Evolutionary conservation across 1,140 invertebrate species (phyloP).

Genomic region (Asbolus verrucosus): DNA sequence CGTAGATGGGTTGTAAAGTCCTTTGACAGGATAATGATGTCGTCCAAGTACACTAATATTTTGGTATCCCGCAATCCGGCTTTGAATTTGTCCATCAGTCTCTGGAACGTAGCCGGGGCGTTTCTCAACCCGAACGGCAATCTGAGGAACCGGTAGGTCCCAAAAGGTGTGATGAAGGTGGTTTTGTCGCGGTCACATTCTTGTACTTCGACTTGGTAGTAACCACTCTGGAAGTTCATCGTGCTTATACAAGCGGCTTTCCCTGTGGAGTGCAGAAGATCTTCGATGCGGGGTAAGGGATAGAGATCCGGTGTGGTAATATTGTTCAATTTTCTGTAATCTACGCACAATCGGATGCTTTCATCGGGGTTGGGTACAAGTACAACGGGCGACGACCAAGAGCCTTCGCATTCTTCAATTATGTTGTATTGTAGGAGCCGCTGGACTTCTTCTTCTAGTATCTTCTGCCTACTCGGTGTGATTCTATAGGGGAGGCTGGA

Average conservation of each 20-base stretch:
- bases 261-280: constrained; percentile 57
- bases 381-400: constrained; percentile 62
- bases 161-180: constrained; percentile 63
- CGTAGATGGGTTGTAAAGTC: background rate
- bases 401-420: background rate
- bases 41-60: background rate
- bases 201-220: constrained; percentile 38
- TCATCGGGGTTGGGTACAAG: constrained; percentile 62
- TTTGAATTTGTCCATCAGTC: constrained; percentile 59
- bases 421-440: too few relatives aligned
- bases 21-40: constrained; percentile 17
- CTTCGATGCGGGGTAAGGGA: constrained; percentile 67
- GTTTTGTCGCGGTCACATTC: constrained; percentile 64
- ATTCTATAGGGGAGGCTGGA: too few relatives aligned
- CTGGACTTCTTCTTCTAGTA: too few relatives aligned
- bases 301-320: constrained; percentile 61
- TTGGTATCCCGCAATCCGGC: constrained; percentile 1
- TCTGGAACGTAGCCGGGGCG: constrained; percentile 65
- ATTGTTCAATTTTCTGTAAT: constrained; percentile 64
- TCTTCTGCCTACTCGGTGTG: too few relatives aligned
- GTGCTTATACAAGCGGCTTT: background rate
- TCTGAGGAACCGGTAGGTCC: constrained; percentile 60
- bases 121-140: constrained; percentile 64
- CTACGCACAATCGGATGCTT: constrained; percentile 64
- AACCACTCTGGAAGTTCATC: constrained; percentile 1